A percentile compares a stretch with the other conserved stretches of the same genome.
Evolutionary conservation across 2,113 vertebrate species (phyloP).

Genomic region (Daboia siamensis): DNA sequence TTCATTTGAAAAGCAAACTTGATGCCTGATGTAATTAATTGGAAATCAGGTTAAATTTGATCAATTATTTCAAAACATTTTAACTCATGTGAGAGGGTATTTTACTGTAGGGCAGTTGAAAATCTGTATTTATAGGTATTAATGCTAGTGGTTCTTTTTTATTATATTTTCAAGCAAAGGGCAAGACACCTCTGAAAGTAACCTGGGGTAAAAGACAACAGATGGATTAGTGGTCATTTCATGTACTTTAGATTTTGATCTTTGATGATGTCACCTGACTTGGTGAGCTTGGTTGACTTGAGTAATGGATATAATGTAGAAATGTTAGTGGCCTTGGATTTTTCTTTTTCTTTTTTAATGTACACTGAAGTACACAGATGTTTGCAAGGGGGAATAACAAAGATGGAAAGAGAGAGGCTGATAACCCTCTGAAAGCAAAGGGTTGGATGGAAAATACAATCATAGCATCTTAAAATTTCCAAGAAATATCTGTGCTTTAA

Average conservation of each 20-base stretch:
- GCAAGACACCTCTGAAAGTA: not conserved
- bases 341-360: not conserved
- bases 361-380: not conserved
- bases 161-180: not conserved
- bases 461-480: slow-evolving; percentile 28
- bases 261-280: not conserved
- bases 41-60: slow-evolving; percentile 50
- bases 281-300: not conserved
- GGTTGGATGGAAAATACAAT: not conserved
- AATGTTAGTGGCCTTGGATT: not conserved
- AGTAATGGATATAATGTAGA: not conserved
- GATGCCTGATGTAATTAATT: slow-evolving; percentile 60
- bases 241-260: not conserved
- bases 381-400: not conserved
- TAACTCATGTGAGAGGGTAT: not conserved
- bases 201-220: not conserved
- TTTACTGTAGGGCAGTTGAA: slow-evolving; percentile 17
- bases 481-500: slow-evolving; percentile 1
- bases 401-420: not conserved
- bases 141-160: not conserved
- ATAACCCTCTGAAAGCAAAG: not conserved
- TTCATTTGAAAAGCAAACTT: slow-evolving; percentile 63
- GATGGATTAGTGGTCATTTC: not conserved
- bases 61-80: slow-evolving; percentile 29
- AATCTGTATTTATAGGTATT: not conserved